Evolutionary conservation across 2,113 vertebrate species (phyloP), one percentile per base, ranked within the genome.

Genomic region (Lasiurus borealis): DNA sequence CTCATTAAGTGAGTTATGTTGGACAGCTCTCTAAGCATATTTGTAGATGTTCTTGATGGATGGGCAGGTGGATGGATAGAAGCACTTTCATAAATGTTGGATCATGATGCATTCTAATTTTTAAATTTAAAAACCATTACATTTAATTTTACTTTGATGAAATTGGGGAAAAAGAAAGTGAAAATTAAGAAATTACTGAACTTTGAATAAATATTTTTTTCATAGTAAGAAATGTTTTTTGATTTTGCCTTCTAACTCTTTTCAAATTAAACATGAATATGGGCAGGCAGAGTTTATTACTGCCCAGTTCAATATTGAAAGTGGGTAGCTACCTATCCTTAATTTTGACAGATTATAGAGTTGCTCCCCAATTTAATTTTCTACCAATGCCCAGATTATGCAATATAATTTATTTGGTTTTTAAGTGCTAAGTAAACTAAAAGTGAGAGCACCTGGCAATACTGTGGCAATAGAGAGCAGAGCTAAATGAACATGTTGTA

Each of bases 151-250:
- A 88, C n/a, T 86, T 85, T 44, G 78, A 72, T 59, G 54, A 75
- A 50, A 68, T 27, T 66, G 14, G 21, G 76, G 3, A 46, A 54
- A 94, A 62, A 66, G 21, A 57, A 94, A 93, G 25, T 92, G 52
- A 87, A 46, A 91, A n/a, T 90, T 81, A 59, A 93, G 72, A 71
- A 81, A 88, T 93, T 80, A 85, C 34, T 90, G 36, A 90, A 85
- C 62, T 95, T 83, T 62, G 16, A 82, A 52, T 90, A 71, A 85
- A 81, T 1, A 1, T 72, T 52, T 80, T 59, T 93, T 93, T 59
- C 50, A 85, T 16, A 34, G 18, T 78, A 50, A 75, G 18, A 87
- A 59, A 57, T 71, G 11, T 73, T 44, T 1, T 12, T 36, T 68
- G 29, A 29, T 52, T 23, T 73, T 36, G 4, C 10, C 25, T 59